phyloP scores from a whole-genome alignment of 2,797 vertebrate genomes.

The Malacoraja senta region DNA sequence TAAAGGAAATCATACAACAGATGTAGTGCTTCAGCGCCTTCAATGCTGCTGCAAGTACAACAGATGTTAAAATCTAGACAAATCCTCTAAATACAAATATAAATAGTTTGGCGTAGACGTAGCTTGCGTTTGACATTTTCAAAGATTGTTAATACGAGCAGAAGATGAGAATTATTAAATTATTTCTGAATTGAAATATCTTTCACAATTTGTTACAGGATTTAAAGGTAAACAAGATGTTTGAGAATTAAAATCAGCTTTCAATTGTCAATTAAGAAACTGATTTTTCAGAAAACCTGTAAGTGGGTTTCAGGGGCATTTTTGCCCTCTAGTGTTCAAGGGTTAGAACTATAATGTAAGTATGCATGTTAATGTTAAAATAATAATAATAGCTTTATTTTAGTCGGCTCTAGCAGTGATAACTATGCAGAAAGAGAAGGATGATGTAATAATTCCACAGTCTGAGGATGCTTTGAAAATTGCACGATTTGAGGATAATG shows the following conservation, averaged over 20 bases:
- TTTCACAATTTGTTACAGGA: background rate
- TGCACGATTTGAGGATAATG: too few relatives aligned
- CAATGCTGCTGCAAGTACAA: background rate
- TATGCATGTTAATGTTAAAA: slow-evolving; percentile 2
- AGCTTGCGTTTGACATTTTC: background rate
- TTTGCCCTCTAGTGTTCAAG: slow-evolving; percentile 31
- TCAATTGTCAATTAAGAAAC: background rate
- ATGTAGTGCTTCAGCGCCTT: background rate
- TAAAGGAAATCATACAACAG: background rate
- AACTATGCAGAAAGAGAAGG: background rate
- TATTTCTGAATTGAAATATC: background rate
- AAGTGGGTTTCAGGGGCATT: background rate
- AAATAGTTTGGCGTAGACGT: background rate
- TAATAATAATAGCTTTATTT: background rate
- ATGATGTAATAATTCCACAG: background rate
- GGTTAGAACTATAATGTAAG: background rate
- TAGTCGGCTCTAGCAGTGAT: background rate
- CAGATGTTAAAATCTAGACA: background rate
- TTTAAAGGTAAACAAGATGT: background rate
- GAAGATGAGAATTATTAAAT: background rate
- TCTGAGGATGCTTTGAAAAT: background rate
- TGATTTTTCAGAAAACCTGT: background rate
- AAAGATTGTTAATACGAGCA: background rate
- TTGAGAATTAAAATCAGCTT: background rate
- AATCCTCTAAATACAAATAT: background rate